Evolutionary conservation across 2,113 vertebrate species (phyloP).

Genomic region (Uropsilus gracilis): DNA sequence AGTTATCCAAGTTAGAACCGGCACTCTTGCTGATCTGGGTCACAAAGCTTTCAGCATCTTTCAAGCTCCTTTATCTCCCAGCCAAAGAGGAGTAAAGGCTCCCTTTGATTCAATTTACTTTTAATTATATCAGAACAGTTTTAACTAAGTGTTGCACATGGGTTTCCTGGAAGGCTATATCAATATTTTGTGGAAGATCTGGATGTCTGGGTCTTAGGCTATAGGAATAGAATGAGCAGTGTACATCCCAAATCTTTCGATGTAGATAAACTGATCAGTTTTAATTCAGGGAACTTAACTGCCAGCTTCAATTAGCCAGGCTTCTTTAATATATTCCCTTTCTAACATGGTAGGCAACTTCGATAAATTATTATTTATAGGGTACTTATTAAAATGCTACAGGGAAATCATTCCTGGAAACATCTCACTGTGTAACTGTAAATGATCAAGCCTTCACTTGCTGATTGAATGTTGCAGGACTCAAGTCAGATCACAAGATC

Average conservation of each 20-base stretch:
- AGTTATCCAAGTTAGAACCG: not conserved
- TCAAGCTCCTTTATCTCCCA: slow-evolving; percentile 44
- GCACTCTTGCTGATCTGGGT: not conserved
- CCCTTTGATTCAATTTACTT: slow-evolving; percentile 64
- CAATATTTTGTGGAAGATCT: slow-evolving; percentile 71
- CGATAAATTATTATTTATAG: slow-evolving; percentile 88
- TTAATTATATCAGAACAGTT: slow-evolving; percentile 66
- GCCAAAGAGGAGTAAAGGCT: not conserved
- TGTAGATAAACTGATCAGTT: slow-evolving; percentile 77
- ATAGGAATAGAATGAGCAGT: slow-evolving; percentile 64
- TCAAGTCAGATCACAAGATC: slow-evolving; percentile 76
- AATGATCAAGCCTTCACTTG: slow-evolving; percentile 82
- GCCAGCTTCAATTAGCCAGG: slow-evolving; percentile 77
- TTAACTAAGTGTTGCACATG: slow-evolving; percentile 34
- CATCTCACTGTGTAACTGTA: slow-evolving; percentile 86
- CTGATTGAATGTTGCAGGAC: slow-evolving; percentile 84
- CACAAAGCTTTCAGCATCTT: not conserved
- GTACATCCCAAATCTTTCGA: slow-evolving; percentile 75
- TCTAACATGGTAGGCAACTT: slow-evolving; percentile 74
- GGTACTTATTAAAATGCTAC: slow-evolving; percentile 87
- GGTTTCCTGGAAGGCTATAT: slow-evolving; percentile 70
- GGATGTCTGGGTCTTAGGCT: slow-evolving; percentile 63
- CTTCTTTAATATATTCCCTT: slow-evolving; percentile 68
- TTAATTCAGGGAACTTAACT: slow-evolving; percentile 77
- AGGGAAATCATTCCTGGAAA: slow-evolving; percentile 89